A percentile compares a stretch with the other conserved stretches of the same genome.
These are phyloP conservation scores for Cheilinus undulatus DNA, from an alignment of 2,113 vertebrate genomes.

Conservation along the genomic window DNA sequence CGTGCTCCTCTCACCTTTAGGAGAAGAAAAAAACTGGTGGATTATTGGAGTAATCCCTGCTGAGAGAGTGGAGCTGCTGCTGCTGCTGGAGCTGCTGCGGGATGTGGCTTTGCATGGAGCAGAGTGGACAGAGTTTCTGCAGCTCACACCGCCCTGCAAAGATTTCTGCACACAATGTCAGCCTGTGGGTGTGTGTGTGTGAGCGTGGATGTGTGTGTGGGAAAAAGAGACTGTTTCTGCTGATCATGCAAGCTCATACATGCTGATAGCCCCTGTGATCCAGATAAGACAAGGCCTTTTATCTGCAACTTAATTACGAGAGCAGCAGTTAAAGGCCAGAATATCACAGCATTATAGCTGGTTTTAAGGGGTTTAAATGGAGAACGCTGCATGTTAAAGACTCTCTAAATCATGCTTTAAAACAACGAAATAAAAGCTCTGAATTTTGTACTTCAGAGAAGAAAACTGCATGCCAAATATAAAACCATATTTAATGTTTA, in stretches of 20 bases:
- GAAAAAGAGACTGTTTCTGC: constrained; percentile 51
- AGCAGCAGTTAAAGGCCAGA: constrained; percentile 14
- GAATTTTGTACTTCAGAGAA: no score
- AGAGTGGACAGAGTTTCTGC: constrained; percentile 73
- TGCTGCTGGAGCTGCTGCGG: neutral
- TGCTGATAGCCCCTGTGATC: constrained; percentile 48
- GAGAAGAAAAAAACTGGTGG: constrained; percentile 17
- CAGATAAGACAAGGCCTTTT: constrained; percentile 24
- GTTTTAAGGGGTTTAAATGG: constrained; percentile 44
- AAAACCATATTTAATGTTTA: no score
- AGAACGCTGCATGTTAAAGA: constrained; percentile 12
- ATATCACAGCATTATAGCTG: constrained; percentile 13
- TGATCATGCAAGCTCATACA: constrained; percentile 69
- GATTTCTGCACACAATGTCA: constrained; percentile 57
- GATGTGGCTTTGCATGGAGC: constrained; percentile 52
- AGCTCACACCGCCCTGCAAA: constrained; percentile 69
- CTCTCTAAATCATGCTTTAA: neutral
- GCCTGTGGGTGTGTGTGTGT: constrained; percentile 17
- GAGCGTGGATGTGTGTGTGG: constrained; percentile 22
- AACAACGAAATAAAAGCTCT: neutral
- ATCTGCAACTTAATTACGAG: constrained; percentile 24
- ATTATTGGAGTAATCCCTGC: constrained; percentile 55
- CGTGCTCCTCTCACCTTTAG: constrained; percentile 43
- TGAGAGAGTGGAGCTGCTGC: neutral
- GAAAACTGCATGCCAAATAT: no score